Conservation (phyloP, 2,797 vertebrate genomes). For the Chloroceryle inda region DNA sequence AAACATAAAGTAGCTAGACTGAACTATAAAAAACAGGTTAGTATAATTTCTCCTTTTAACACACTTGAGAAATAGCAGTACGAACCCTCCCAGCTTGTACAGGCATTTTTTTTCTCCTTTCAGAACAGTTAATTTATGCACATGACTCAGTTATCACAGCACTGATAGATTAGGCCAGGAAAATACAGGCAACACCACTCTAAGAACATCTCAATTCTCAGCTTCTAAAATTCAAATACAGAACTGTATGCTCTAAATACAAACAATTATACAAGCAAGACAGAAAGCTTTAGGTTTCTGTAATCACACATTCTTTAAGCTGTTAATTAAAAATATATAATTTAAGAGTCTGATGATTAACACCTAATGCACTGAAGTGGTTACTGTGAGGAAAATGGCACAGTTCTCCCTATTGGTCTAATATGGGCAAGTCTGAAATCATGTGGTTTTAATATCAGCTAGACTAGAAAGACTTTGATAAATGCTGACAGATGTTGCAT, state of each 20-base stretch:
- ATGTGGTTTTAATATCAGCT: not conserved
- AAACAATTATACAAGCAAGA: not conserved
- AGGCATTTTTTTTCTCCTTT: not conserved
- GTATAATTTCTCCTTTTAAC: slow-evolving; percentile 16
- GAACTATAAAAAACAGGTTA: slow-evolving; percentile 56
- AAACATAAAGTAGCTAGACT: slow-evolving; percentile 51
- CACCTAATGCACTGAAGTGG: not conserved
- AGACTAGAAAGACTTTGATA: not conserved
- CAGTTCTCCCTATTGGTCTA: not conserved
- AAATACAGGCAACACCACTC: not conserved
- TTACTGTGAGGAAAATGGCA: not conserved
- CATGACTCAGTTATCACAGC: not conserved
- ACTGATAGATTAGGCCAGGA: not conserved
- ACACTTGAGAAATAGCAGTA: slow-evolving; percentile 6
- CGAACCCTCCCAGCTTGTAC: not conserved
- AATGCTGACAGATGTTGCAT: not conserved
- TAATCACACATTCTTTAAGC: not conserved
- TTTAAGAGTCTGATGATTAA: not conserved
- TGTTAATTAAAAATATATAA: not conserved
- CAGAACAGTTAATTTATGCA: slow-evolving; percentile 33
- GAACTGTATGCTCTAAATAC: not conserved
- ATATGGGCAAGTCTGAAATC: not conserved
- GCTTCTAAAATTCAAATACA: not conserved
- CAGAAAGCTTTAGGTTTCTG: not conserved
- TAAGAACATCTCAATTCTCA: not conserved